Base-by-base conservation (phyloP, 2,888 invertebrate species). In the Macropis europaea region DNA sequence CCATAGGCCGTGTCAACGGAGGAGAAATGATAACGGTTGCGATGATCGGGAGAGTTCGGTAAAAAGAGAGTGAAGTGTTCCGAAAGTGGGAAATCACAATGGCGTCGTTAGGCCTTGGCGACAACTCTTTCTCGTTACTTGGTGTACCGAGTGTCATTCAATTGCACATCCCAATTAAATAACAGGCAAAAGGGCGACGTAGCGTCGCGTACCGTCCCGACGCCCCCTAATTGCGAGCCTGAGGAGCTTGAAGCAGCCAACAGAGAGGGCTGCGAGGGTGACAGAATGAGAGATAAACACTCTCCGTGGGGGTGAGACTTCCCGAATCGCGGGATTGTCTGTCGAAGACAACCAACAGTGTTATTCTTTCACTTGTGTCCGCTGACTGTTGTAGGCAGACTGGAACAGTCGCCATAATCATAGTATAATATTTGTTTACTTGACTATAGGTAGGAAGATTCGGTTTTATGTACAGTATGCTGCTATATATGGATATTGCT, bases 101-200 rank as follows among this genome's bases (percentile, higher is more conserved):
- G 83, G 79, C 82, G 78, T 84, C 82, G 84, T 83, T 82, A 83
- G 82, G 73, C 77, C 66, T 61, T 77, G 73, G 80, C 78, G 82
- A 81, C 82, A 83, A 81, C 82, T 81, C 84, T 76, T 81, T 81
- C 77, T 79, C 77, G 78, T 76, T 71, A 73, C 72, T 68, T 66
- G 68, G 61, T 68, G 76, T 69, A 78, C 82, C 73, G 85, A 89
- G 88, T 88, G 87, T 89, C 88, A 88, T 87, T 88, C 87, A 89
- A 87, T 89, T 87, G 89, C 87, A 86, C 86, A 86, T 90, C 87
- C 89, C 89, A 89, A 90, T 90, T 90, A 89, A 89, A 88, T 88
- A 89, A 89, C 88, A 87, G 87, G 88, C 89, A 89, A 90, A 90
- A 89, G 89, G 89, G 89, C 89, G 89, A 88, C 87, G 85, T 89